Evolutionary conservation across 2,797 vertebrate species (phyloP).

Genomic region (Muscicapa striata): DNA sequence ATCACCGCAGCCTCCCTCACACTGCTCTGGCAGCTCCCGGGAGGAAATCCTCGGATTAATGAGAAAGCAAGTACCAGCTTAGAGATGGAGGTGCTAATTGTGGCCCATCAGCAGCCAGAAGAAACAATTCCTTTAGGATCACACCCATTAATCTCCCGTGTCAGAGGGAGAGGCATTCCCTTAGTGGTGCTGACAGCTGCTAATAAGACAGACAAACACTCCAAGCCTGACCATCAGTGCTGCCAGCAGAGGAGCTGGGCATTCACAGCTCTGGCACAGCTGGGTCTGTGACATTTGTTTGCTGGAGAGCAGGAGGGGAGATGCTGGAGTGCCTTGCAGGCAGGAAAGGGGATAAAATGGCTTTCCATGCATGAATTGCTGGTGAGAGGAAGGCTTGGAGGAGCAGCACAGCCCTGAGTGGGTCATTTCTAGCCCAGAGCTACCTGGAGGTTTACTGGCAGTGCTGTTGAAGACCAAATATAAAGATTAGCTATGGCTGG

Average conservation of each 20-base stretch:
- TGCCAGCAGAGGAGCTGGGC: neutral
- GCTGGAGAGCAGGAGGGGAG: neutral
- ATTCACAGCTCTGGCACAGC: neutral
- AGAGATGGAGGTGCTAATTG: constrained; percentile 7
- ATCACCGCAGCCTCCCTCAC: neutral
- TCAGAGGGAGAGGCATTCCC: neutral
- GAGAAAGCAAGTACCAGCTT: neutral
- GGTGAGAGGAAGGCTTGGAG: neutral
- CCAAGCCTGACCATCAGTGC: neutral
- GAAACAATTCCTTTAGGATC: neutral
- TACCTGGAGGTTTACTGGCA: neutral
- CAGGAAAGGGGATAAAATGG: neutral
- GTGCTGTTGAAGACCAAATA: neutral
- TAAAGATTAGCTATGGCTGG: neutral
- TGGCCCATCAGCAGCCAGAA: constrained; percentile 22
- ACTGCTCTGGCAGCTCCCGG: neutral
- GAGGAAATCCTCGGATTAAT: neutral
- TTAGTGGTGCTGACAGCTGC: neutral
- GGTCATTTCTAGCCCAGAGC: neutral
- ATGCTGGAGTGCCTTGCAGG: neutral
- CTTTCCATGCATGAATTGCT: neutral
- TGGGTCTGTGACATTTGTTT: neutral
- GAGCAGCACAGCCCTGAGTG: neutral
- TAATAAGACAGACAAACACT: neutral
- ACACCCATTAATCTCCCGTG: neutral